phyloP scores from a whole-genome alignment of 2,113 vertebrate species.

The Psilopsiagon aymara region DNA sequence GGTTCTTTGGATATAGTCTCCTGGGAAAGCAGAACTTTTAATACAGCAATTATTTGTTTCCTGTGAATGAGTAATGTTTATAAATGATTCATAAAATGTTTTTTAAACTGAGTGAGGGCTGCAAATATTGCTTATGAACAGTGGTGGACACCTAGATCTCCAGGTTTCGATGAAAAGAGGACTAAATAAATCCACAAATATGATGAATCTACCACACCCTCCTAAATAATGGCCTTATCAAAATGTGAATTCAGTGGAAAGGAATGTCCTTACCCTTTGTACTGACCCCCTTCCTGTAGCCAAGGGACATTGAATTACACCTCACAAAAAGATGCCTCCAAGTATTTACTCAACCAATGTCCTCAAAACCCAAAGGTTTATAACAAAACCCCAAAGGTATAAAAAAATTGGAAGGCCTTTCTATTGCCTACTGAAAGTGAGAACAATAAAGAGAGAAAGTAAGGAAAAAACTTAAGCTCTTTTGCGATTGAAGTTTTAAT shows the following conservation, averaged over 20 bases:
- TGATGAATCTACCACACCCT: neutral
- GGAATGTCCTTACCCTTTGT: neutral
- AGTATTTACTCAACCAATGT: neutral
- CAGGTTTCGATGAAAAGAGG: neutral
- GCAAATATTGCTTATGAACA: neutral
- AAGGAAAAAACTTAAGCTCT: neutral
- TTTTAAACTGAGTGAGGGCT: neutral
- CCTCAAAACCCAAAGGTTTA: neutral
- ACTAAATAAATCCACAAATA: neutral
- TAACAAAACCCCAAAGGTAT: neutral
- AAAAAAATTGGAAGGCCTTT: neutral
- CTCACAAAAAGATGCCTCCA: neutral
- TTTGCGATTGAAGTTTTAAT: neutral
- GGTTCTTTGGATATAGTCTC: neutral
- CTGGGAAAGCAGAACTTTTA: neutral
- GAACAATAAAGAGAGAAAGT: neutral
- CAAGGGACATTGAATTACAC: neutral
- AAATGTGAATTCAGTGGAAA: neutral
- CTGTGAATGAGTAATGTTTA: neutral
- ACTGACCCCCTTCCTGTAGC: neutral
- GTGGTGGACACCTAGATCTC: neutral
- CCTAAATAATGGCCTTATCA: neutral
- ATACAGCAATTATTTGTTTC: neutral
- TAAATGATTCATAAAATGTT: neutral
- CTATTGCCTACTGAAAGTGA: neutral